Evolutionary conservation across 2,797 vertebrate species (phyloP).

Genomic region (Hapalemur alaotrensis): DNA sequence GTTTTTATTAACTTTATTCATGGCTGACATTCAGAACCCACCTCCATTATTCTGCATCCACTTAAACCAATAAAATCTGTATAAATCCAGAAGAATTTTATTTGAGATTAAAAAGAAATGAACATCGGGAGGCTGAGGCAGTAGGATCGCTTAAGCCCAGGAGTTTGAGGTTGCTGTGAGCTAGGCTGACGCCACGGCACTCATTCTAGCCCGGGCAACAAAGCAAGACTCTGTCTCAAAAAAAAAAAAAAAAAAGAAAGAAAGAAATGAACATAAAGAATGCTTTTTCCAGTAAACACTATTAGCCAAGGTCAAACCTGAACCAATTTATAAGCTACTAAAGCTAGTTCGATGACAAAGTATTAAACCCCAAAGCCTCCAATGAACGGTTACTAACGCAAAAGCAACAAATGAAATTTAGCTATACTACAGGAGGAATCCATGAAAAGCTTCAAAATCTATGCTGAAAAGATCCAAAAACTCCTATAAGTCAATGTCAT

Average conservation of each 20-base stretch:
- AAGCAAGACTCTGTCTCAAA: no score
- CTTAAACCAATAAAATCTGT: neutral
- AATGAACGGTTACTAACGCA: neutral
- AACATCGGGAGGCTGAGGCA: neutral
- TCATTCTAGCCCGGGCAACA: no score
- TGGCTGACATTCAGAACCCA: neutral
- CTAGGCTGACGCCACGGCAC: no score
- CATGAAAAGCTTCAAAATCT: neutral
- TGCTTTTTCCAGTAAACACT: neutral
- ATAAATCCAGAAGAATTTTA: slow-evolving; percentile 1
- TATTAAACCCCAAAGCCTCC: neutral
- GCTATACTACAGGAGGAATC: neutral
- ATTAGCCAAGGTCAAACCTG: neutral
- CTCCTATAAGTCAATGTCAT: neutral
- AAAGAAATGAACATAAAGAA: slow-evolving; percentile 39
- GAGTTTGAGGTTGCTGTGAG: no score
- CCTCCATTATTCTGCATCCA: neutral
- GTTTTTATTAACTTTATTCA: neutral
- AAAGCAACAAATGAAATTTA: neutral
- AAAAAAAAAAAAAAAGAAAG: no score
- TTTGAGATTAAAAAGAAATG: slow-evolving; percentile 26
- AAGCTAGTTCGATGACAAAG: neutral
- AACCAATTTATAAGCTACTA: neutral
- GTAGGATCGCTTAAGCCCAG: no score
- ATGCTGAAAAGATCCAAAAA: neutral